Evolutionary conservation across 2,888 invertebrate genomes (phyloP), one percentile per base, ranked within the genome.

Genomic region (Congeria kusceri): DNA sequence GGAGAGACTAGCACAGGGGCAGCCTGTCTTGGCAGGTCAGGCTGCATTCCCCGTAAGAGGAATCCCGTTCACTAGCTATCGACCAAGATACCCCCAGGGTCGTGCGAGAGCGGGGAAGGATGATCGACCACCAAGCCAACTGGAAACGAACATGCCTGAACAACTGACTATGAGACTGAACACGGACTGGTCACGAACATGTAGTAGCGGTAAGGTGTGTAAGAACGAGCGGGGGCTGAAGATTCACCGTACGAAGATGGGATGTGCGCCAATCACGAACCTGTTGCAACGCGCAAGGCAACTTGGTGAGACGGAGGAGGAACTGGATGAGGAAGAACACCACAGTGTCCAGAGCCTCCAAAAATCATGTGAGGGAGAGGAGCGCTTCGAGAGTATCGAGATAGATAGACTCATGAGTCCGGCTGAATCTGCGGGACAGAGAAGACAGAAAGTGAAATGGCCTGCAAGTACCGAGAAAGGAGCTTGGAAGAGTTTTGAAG

Each of bases 201-300:
- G 67, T 46, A 46, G 63, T 67, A 57, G 32, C 9, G 56, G 67
- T 23, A 67, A 67, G 25, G 67, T 67, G 58, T 57, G 20, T 7
- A 67, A 67, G 44, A 67, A 57, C 15, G 44, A 58, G 44, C 5
- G 9, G 67, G 67, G 44, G 15, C 29, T 66, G 66, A 66, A 25
- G 29, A 56, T 66, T 66, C 56, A 65, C 28, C 53, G 65, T 15
- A 66, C 56, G 57, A 66, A 53, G 25, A 66, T 66, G 66, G 66
- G 66, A 66, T 53, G 66, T 39, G 4, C 56, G 20, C 66, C 56
- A 56, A 56, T 32, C 25, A 32, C 65, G 53, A n/a, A n/a, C n/a
- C n/a, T n/a, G n/a, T n/a, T n/a, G n/a, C n/a, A n/a, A 66, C 66
- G 66, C 56, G 20, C 66, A 66, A 56, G 56, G 56, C 66, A 66